A percentile compares a stretch with the other conserved stretches of the same genome.
Conservation (phyloP, 2,797 vertebrate genomes). For the Somateria mollissima region DNA sequence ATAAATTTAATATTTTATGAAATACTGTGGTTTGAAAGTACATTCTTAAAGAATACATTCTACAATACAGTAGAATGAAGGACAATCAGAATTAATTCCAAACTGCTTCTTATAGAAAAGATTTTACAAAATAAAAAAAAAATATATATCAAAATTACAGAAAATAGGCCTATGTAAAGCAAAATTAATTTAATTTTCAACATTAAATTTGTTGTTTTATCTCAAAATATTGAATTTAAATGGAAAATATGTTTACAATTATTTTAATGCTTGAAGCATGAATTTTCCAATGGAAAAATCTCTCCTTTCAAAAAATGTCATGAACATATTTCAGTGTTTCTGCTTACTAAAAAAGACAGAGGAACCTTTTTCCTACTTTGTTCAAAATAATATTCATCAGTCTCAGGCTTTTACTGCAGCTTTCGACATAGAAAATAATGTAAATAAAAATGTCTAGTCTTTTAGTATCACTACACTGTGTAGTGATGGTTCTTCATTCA, state of each 20-base stretch:
- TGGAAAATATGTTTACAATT: background rate
- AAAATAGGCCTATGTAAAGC: background rate
- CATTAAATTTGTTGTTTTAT: background rate
- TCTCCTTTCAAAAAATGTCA: background rate
- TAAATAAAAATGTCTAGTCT: background rate
- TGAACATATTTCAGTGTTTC: background rate
- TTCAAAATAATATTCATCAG: background rate
- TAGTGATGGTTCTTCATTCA: background rate
- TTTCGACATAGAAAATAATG: background rate
- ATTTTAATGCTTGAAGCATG: background rate
- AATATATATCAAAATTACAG: no score
- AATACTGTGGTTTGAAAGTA: background rate
- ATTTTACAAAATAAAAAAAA: rapidly evolving
- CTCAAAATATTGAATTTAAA: background rate
- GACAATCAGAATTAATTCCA: background rate
- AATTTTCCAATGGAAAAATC: background rate
- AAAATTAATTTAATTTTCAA: background rate
- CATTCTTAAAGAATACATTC: background rate
- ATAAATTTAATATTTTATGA: background rate
- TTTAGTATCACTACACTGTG: background rate
- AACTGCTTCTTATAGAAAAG: background rate
- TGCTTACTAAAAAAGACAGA: background rate
- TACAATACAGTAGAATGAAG: background rate
- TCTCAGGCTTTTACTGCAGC: background rate
- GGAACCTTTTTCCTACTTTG: background rate